Percentiles rank a stretch among this genome's conserved stretches.
These are phyloP conservation scores for Nymphicus hollandicus DNA, from an alignment of 2,113 vertebrate genomes.

Conservation along the genomic window DNA sequence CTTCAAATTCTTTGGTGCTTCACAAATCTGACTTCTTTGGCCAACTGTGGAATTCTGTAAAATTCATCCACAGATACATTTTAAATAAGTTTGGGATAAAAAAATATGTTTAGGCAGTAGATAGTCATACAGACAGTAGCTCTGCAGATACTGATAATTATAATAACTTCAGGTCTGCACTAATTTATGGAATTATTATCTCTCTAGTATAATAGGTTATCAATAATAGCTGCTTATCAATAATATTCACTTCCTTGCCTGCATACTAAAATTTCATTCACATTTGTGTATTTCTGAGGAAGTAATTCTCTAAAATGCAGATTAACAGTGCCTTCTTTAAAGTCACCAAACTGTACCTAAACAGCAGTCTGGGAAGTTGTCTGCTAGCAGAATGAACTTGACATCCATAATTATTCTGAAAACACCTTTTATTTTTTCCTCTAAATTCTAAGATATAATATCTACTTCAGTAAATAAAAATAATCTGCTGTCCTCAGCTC, in stretches of 20 bases:
- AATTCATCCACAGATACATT: not conserved
- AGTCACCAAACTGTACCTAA: not conserved
- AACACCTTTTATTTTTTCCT: not conserved
- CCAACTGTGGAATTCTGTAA: not conserved
- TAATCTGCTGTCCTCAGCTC: not conserved
- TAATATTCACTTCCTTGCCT: not conserved
- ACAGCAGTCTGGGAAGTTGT: not conserved
- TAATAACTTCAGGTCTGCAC: not conserved
- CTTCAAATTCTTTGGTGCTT: not conserved
- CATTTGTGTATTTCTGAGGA: accelerated
- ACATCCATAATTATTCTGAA: not conserved
- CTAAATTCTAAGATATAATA: not conserved
- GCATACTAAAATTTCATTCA: not conserved
- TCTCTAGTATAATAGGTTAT: not conserved
- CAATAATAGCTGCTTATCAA: not conserved
- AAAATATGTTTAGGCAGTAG: not conserved
- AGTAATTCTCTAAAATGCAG: not conserved
- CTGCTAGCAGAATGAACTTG: not conserved
- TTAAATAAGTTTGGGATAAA: not conserved
- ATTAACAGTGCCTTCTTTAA: not conserved
- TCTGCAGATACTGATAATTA: not conserved
- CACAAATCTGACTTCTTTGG: not conserved
- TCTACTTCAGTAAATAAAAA: not conserved
- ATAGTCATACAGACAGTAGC: not conserved
- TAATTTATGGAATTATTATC: not conserved